Base-by-base conservation (phyloP, 2,888 invertebrate species). In the Acanthoscelides obtectus region DNA sequence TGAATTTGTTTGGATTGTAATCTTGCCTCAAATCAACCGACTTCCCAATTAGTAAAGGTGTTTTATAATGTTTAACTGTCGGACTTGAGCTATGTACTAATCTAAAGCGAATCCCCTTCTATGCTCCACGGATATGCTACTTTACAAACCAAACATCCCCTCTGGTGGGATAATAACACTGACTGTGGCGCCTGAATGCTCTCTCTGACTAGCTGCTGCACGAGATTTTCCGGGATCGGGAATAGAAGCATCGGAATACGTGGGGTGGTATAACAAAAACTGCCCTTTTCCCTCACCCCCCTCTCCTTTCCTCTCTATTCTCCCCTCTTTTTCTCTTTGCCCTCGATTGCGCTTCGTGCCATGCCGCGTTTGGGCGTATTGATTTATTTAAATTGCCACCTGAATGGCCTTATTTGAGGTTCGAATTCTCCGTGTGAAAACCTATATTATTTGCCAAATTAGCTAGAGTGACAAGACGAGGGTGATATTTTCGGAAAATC, bases 341-440 rank as follows among this genome's bases (percentile, higher is more conserved):
- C 45, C 45, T 45, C 45, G 45, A 45, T 45, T 45, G 45, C 45
- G 45, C 45, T 45, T 12, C 8, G 45, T 45, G 45, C 45, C 45
- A 45, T 1, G 45, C 8, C 45, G 12, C 45, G 45, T 70, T 20
- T 5, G 22, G 20, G 25, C 8, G 68, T 76, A 71, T 76, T 75
- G 75, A 76, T 75, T 76, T 73, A 73, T 74, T 73, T 71, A 73
- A 74, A 74, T 74, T 68, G 71, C 67, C 73, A 74, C 72, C 74
- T 73, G 71, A 71, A 69, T 68, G 27, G 74, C 68, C 68, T 70
- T 70, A 68, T 70, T 68, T 45, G 45, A 45, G 45, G 45, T 45
- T 45, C 45, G 45, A 45, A 45, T 45, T 45, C 68, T 68, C 27
- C 68, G 67, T 66, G 65, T 25, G 27, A 45, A 22, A 65, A 66